These are phyloP conservation scores for Tetrapedia diversipes DNA, from an alignment of 2,888 invertebrate species.

Conservation along the genomic window DNA sequence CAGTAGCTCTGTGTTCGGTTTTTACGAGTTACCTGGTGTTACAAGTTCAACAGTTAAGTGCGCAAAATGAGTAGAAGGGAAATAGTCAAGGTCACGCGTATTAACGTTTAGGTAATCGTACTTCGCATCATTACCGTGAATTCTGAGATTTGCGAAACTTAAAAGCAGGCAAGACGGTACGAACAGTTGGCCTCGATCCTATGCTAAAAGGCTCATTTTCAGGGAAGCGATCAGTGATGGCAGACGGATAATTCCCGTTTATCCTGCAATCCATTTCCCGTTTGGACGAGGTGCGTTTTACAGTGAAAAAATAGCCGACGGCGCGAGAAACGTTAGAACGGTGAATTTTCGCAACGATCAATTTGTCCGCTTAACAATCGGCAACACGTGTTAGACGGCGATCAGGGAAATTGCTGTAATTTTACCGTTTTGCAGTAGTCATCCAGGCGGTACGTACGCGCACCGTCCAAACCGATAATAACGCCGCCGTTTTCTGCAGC, in stretches of 20 bases:
- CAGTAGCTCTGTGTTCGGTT: no score
- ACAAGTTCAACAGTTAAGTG: no score
- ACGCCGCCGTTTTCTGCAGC: conserved; percentile 45
- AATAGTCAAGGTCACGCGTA: no score
- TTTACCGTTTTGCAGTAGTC: conserved; percentile 72
- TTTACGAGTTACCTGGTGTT: no score
- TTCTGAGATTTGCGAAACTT: background rate
- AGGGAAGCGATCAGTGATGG: conserved; percentile 15
- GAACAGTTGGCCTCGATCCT: background rate
- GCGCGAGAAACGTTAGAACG: conserved; percentile 64
- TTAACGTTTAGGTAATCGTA: no score
- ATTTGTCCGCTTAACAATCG: conserved; percentile 63
- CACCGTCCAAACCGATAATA: conserved; percentile 68
- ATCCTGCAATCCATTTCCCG: conserved; percentile 50
- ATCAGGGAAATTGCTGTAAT: conserved; percentile 75
- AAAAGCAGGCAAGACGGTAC: background rate
- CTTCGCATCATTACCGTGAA: no score
- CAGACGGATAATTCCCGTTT: conserved; percentile 34
- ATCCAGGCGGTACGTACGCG: conserved; percentile 59
- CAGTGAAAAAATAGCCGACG: conserved; percentile 29
- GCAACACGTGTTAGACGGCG: conserved; percentile 69
- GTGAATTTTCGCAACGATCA: conserved; percentile 69
- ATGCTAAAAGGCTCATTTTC: conserved; percentile 2
- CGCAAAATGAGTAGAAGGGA: no score
- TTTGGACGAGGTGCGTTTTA: conserved; percentile 26